A percentile compares a stretch with the other conserved stretches of the same genome.
phyloP scores from a whole-genome alignment of 2,888 invertebrate species.

The Danaus chrysippus region DNA sequence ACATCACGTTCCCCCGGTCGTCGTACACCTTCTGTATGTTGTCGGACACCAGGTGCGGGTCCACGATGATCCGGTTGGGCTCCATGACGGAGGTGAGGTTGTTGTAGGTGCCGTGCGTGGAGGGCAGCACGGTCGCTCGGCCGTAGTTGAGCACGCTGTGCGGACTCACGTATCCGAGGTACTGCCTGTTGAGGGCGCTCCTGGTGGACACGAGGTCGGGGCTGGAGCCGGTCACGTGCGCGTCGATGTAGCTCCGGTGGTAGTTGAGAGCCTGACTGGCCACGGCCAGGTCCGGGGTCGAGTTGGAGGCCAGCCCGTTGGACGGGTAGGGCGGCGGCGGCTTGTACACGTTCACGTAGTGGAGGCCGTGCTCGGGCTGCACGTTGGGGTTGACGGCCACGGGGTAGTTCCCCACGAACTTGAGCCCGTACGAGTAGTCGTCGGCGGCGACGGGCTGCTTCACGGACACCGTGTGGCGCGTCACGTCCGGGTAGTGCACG shows the following conservation, averaged over 20 bases:
- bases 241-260: conserved; percentile 66
- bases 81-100: conserved; percentile 82
- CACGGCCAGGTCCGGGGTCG: conserved; percentile 90
- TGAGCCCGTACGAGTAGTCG: conserved; percentile 59
- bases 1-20: conserved; percentile 81
- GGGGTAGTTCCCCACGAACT: conserved; percentile 61
- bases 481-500: conserved; percentile 83
- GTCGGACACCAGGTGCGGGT: conserved; percentile 78
- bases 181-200: conserved; percentile 78
- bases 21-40: conserved; percentile 81
- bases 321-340: conserved; percentile 92
- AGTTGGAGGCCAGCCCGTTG: conserved; percentile 87
- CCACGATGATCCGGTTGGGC: conserved; percentile 75
- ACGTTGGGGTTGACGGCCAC: conserved; percentile 65
- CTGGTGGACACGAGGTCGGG: conserved; percentile 88
- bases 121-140: conserved; percentile 58
- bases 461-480: conserved; percentile 67
- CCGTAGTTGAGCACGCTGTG: conserved; percentile 58
- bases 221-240: conserved; percentile 86
- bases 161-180: conserved; percentile 59
- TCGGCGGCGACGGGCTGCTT: conserved; percentile 50
- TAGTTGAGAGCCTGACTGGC: conserved; percentile 81
- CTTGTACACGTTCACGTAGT: conserved; percentile 84
- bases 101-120: conserved; percentile 85
- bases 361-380: conserved; percentile 68